phyloP scores from a whole-genome alignment of 1,140 invertebrate genomes.

The Lordiphosa collinella region DNA sequence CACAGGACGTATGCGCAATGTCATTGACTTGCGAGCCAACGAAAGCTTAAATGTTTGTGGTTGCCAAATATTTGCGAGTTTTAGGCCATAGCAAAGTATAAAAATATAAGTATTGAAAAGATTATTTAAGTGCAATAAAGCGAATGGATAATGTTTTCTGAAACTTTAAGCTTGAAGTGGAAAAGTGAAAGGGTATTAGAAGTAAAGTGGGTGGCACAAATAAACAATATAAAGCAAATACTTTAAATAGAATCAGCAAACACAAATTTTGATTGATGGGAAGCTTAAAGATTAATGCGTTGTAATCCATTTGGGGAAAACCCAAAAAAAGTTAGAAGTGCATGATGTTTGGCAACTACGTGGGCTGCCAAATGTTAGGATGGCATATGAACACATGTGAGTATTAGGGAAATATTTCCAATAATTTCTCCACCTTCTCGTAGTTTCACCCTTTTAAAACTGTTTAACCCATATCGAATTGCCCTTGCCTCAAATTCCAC shows the following conservation, averaged over 20 bases:
- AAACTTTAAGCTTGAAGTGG: conserved; percentile 5
- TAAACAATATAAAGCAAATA: neutral
- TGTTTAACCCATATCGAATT: neutral
- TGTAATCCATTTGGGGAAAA: too few species aligned
- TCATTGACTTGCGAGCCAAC: conserved; percentile 26
- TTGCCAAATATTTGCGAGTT: conserved; percentile 38
- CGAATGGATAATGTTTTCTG: conserved; percentile 32
- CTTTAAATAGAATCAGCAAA: too few species aligned
- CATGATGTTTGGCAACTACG: too few species aligned
- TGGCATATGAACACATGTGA: too few species aligned
- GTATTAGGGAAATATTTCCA: too few species aligned
- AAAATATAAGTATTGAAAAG: conserved; percentile 1
- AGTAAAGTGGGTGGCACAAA: neutral
- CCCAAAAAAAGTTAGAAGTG: too few species aligned
- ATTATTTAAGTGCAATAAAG: conserved; percentile 28
- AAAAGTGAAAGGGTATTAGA: conserved; percentile 1
- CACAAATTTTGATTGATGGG: too few species aligned
- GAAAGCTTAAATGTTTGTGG: conserved; percentile 47
- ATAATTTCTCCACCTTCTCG: too few species aligned
- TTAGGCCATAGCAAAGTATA: conserved; percentile 3
- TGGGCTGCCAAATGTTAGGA: too few species aligned
- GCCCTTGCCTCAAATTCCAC: neutral
- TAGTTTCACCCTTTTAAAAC: too few species aligned
- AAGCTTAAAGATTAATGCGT: too few species aligned
- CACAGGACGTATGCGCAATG: conserved; percentile 42